A percentile compares a stretch with the other conserved stretches of the same genome.
phyloP scores from a whole-genome alignment of 1,140 invertebrate genomes.

The Atta texana region DNA sequence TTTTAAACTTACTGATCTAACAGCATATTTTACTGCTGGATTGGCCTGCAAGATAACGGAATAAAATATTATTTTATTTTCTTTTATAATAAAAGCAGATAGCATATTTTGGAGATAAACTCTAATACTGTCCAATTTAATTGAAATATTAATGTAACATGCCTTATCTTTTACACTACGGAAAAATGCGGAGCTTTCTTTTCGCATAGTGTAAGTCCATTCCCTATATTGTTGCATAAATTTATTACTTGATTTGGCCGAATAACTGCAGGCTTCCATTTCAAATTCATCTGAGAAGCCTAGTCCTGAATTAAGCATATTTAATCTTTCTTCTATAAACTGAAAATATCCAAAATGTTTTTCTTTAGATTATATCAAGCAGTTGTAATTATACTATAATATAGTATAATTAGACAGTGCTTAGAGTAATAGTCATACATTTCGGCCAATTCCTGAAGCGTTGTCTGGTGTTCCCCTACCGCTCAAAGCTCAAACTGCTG shows the following conservation, averaged over 20 bases:
- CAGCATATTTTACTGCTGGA: conserved; percentile 93
- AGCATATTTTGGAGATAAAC: background rate
- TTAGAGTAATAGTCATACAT: no score
- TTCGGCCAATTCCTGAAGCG: no score
- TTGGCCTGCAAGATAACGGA: conserved; percentile 88
- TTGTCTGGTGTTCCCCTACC: no score
- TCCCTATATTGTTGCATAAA: conserved; percentile 93
- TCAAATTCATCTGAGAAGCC: conserved; percentile 98
- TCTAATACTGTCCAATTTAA: background rate
- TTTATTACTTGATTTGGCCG: conserved; percentile 92
- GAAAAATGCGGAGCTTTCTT: conserved; percentile 90
- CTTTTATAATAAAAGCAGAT: conserved; percentile 11
- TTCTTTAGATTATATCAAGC: conserved; percentile 4
- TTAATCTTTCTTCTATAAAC: conserved; percentile 97
- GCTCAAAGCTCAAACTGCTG: no score
- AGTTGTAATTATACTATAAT: background rate
- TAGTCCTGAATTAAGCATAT: conserved; percentile 94
- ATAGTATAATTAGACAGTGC: no score
- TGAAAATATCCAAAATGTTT: conserved; percentile 81
- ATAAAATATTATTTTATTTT: conserved; percentile 28
- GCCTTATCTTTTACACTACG: conserved; percentile 92
- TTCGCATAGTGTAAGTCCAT: conserved; percentile 89
- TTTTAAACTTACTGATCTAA: conserved; percentile 90
- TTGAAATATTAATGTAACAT: conserved; percentile 66
- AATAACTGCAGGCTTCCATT: conserved; percentile 94